Conservation (phyloP, 92 coral and sea anemone species). For the Micromussa lordhowensis region DNA sequence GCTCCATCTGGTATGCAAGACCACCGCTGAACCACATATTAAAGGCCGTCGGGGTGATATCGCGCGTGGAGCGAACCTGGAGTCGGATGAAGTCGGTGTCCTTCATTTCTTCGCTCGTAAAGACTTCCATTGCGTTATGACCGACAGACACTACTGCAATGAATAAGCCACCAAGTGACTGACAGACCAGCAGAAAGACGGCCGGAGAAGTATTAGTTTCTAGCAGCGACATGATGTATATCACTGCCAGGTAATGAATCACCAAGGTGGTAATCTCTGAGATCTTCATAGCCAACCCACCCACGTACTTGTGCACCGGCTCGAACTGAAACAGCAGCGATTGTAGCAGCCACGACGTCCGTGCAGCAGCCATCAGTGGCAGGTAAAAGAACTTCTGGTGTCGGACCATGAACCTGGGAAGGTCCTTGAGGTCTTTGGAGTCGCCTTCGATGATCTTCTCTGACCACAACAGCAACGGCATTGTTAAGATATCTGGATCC, state of each 20-base stretch:
- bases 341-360: constrained; percentile 25
- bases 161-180: constrained; percentile 15
- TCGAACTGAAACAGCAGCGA: constrained; percentile 21
- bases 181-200: constrained; percentile 4
- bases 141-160: constrained; percentile 13
- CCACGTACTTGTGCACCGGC: constrained; percentile 7
- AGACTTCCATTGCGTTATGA: constrained; percentile 28
- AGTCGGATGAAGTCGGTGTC: constrained; percentile 16
- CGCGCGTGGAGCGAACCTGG: constrained; percentile 27
- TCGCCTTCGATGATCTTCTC: constrained; percentile 38
- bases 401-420: constrained; percentile 27
- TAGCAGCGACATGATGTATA: constrained; percentile 13
- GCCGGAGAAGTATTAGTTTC: constrained; percentile 17
- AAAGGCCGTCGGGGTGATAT: constrained; percentile 26
- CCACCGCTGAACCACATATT: constrained; percentile 45
- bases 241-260: constrained; percentile 3
- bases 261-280: constrained; percentile 18
- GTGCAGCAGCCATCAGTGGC: constrained; percentile 25
- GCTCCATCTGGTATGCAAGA: constrained; percentile 37
- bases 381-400: constrained; percentile 25
- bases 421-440: constrained; percentile 23
- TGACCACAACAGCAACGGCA: constrained; percentile 31
- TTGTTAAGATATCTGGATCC: constrained; percentile 30
- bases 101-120: constrained; percentile 21
- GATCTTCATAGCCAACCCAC: constrained; percentile 31